Conservation (phyloP, 2,113 vertebrate species). For the Peromyscus polionotus region DNA sequence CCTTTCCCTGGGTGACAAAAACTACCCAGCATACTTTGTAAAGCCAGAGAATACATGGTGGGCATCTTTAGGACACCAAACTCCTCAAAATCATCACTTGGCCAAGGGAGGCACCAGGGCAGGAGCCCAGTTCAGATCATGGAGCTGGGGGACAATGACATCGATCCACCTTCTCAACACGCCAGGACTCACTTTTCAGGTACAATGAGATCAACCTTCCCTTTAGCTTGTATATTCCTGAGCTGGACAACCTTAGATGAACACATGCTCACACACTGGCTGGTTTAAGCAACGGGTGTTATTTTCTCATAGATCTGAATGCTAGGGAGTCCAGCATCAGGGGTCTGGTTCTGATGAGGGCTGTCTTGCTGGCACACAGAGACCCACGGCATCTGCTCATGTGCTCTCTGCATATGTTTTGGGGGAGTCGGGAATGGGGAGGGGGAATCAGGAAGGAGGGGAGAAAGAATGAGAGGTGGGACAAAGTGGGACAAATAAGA, state of each 20-base stretch:
- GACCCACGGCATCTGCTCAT: not conserved
- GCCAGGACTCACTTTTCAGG: not conserved
- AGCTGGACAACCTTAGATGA: not conserved
- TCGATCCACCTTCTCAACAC: not conserved
- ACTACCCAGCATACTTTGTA: not conserved
- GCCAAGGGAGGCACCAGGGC: not conserved
- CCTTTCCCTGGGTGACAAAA: not conserved
- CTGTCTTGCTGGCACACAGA: not conserved
- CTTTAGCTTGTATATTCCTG: not conserved
- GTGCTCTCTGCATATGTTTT: not conserved
- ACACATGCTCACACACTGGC: not conserved
- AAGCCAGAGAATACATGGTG: not conserved
- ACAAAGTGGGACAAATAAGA: not conserved
- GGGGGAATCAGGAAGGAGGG: not conserved
- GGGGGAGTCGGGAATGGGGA: too few species aligned
- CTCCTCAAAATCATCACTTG: not conserved
- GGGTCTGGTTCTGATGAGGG: not conserved
- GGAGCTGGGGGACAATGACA: not conserved
- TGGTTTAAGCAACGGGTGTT: not conserved
- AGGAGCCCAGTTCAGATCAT: rapidly evolving
- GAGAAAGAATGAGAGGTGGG: not conserved
- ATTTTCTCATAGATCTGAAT: not conserved
- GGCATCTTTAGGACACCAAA: not conserved
- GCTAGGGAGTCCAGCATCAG: not conserved
- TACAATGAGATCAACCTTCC: not conserved